A percentile compares a stretch with the other conserved stretches of the same genome.
Evolutionary conservation across 2,797 vertebrate genomes (phyloP).

Genomic region (Champsocephalus esox): DNA sequence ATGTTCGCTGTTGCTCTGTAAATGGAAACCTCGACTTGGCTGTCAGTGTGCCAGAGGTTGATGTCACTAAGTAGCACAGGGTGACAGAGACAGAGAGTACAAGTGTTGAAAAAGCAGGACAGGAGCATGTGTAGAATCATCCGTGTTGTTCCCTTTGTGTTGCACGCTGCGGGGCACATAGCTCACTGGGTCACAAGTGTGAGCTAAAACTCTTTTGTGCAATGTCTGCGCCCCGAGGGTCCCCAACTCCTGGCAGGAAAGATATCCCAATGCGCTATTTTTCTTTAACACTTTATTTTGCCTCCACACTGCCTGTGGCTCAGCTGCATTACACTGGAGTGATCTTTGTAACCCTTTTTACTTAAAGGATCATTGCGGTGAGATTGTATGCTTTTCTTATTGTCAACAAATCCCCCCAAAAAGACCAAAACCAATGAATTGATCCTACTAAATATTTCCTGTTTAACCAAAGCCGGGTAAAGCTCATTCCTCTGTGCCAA

Average conservation of each 20-base stretch:
- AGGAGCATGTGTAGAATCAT: conserved; percentile 78
- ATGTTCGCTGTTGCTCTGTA: conserved; percentile 60
- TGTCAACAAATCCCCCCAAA: neutral
- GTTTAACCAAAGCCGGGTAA: neutral
- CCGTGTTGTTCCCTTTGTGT: conserved; percentile 74
- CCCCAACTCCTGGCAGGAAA: conserved; percentile 60
- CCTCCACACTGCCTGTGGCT: conserved; percentile 34
- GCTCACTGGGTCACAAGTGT: conserved; percentile 80
- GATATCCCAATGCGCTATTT: conserved; percentile 50
- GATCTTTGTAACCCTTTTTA: conserved; percentile 38
- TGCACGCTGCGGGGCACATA: conserved; percentile 70
- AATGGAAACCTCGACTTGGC: conserved; percentile 77
- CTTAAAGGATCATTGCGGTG: conserved; percentile 6
- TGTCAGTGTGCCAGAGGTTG: conserved; percentile 80
- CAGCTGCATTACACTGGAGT: conserved; percentile 4
- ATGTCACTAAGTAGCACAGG: conserved; percentile 80
- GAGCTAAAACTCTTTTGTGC: conserved; percentile 79
- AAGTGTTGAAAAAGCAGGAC: conserved; percentile 79
- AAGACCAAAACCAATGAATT: conserved; percentile 4
- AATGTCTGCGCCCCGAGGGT: conserved; percentile 66
- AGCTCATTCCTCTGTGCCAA: neutral
- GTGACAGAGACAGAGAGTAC: conserved; percentile 75
- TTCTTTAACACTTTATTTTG: conserved; percentile 53
- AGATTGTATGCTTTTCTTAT: conserved; percentile 22
- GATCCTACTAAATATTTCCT: neutral